Conservation (phyloP, 1,140 invertebrate genomes). For the Drosophila truncata region DNA sequence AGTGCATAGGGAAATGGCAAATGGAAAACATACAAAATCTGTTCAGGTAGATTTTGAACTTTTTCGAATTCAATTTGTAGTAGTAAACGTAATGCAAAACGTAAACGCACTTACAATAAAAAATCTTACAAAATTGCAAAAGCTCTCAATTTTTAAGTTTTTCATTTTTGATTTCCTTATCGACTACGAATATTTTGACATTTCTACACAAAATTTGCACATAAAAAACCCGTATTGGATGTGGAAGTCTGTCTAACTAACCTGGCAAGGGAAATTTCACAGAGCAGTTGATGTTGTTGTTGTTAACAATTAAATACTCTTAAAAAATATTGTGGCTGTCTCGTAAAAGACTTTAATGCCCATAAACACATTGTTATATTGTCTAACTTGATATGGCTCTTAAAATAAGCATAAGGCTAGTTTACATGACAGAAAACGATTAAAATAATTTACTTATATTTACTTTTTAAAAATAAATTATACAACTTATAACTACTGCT, state of each 20-base stretch:
- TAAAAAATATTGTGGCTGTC: neutral
- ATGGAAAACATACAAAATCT: conserved; percentile 89
- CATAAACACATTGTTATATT: neutral
- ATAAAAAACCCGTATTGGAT: conserved; percentile 31
- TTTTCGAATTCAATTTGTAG: conserved; percentile 69
- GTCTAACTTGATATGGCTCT: neutral
- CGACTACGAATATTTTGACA: conserved; percentile 32
- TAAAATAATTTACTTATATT: neutral
- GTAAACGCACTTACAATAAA: conserved; percentile 49
- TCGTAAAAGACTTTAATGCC: neutral
- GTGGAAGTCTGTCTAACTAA: conserved; percentile 30
- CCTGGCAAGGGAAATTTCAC: neutral
- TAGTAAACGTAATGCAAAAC: conserved; percentile 48
- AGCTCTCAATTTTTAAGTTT: conserved; percentile 65
- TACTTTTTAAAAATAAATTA: neutral
- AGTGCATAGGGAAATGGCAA: conserved; percentile 88
- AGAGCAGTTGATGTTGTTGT: conserved; percentile 31
- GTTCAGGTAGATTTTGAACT: conserved; percentile 87
- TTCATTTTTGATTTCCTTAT: conserved; percentile 69
- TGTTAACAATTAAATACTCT: neutral
- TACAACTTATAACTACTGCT: neutral
- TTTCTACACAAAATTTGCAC: conserved; percentile 40
- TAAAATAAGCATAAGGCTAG: neutral
- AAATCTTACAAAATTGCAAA: conserved; percentile 53
- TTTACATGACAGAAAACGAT: conserved; percentile 3